Conservation (phyloP, 1,140 invertebrate genomes). For the Scaptomyza montana region DNA sequence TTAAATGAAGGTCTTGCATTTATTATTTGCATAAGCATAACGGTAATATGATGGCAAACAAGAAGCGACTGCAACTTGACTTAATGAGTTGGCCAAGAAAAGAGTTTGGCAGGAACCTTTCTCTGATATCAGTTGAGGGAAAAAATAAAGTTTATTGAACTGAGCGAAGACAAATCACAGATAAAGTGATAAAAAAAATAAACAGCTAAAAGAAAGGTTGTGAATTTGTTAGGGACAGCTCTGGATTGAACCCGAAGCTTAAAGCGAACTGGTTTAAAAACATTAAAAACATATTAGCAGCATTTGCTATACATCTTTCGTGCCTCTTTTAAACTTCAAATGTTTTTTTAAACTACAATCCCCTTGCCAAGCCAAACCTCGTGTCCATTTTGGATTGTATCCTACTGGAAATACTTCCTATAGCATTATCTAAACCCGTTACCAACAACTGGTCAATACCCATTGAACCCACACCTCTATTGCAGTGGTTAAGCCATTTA, state of each 20-base stretch:
- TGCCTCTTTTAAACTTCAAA: neutral
- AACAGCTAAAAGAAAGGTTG: too few species aligned
- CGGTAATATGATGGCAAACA: conserved; percentile 33
- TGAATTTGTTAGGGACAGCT: too few species aligned
- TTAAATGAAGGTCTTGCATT: neutral
- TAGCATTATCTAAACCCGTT: conserved; percentile 3
- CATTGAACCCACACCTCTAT: conserved; percentile 51
- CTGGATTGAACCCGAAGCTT: too few species aligned
- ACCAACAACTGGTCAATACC: conserved; percentile 36
- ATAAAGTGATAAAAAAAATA: neutral
- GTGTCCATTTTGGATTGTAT: neutral
- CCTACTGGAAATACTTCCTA: neutral
- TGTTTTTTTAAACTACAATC: too few species aligned
- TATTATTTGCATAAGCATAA: conserved; percentile 27
- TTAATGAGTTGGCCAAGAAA: conserved; percentile 40
- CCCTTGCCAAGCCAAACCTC: neutral
- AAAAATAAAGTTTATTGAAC: conserved; percentile 31
- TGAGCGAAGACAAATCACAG: neutral
- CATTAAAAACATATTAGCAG: too few species aligned
- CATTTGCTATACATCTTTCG: too few species aligned
- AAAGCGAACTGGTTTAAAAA: too few species aligned
- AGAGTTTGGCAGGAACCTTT: conserved; percentile 14
- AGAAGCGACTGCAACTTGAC: conserved; percentile 22
- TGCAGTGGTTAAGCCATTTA: neutral
- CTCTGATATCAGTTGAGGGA: conserved; percentile 16